These are phyloP conservation scores for Cheilosia pagana DNA, from an alignment of 2,888 invertebrate species.

Conservation along the genomic window DNA sequence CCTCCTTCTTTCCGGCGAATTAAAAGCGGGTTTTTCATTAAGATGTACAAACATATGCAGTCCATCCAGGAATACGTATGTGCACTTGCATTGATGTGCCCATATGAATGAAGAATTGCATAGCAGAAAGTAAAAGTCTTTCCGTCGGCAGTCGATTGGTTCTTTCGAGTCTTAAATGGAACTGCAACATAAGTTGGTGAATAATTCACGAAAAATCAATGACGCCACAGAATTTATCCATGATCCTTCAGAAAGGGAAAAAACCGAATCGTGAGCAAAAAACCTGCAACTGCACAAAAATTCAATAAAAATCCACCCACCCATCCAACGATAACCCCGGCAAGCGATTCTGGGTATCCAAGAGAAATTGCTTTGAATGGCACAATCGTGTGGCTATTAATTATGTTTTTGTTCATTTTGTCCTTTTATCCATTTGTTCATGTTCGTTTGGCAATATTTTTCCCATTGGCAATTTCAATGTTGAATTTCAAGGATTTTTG, in stretches of 20 bases:
- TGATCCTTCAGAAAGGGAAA: constrained; percentile 6
- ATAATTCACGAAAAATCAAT: constrained; percentile 33
- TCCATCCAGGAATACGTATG: neutral
- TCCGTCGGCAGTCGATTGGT: neutral
- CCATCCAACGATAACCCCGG: neutral
- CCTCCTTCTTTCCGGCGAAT: constrained; percentile 35
- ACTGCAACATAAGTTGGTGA: constrained; percentile 9
- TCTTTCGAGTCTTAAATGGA: constrained; percentile 17
- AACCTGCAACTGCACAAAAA: neutral
- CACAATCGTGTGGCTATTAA: constrained; percentile 75
- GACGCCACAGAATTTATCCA: constrained; percentile 40
- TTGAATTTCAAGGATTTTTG: constrained; percentile 60
- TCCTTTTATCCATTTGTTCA: constrained; percentile 36
- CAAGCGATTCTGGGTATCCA: constrained; percentile 33
- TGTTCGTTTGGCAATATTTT: constrained; percentile 65
- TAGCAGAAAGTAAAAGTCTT: constrained; percentile 58
- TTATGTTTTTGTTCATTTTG: constrained; percentile 62
- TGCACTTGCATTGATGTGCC: constrained; percentile 1
- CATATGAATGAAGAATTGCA: constrained; percentile 22
- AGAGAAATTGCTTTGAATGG: constrained; percentile 72
- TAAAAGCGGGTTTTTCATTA: constrained; percentile 55
- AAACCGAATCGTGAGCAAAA: neutral
- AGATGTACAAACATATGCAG: constrained; percentile 11
- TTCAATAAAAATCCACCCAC: neutral
- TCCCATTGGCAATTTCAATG: constrained; percentile 69